Evolutionary conservation across 1,140 invertebrate species (phyloP), one percentile per base, ranked within the genome.

Genomic region (Drosophila persimilis): DNA sequence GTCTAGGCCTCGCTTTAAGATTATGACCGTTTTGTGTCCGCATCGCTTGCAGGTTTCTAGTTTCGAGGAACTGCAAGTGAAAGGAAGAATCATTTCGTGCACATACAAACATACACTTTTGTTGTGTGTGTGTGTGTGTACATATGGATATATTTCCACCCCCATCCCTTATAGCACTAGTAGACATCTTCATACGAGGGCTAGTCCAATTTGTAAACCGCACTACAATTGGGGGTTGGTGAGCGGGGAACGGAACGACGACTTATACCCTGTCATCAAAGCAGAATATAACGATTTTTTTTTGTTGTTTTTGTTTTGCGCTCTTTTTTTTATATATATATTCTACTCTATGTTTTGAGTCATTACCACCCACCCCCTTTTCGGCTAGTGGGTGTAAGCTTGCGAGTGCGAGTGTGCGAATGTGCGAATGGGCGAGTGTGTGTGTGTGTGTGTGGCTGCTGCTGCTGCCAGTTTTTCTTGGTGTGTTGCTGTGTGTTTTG

Each of bases 311-410:
- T 43, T 79, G 66, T 59, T 69, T 61, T 72, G 53, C 53, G 56
- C 73, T 76, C 58, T 41, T 73, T 77, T 62, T 81, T 77, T 80
- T 71, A 56, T 61, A 29, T 61, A 29, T 80, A 56, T 61, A 29
- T 80, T 60, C 60, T 67, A 67, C 77, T 70, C 74, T 85, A 73
- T 78, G 84, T 88, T 89, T 88, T 88, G 83, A 88, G 84, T 88
- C 84, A 88, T 88, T 88, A 83, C 83, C 75, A 88, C 83, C 84
- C 83, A 83, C 84, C 78, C 83, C 64, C 51, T 26, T 65, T 58
- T 45, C 4, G 35, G 35, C 11, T 22, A 58, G 53, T 81, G 56
- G 65, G 39, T 52, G 45, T 57, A 46, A 31, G 43, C 5, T 43
- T 58, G 31, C 44, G 29, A 57, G 53, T 69, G 55, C 69, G 43